Evolutionary conservation across 2,888 invertebrate genomes (phyloP).

Genomic region (Scaptomyza polygonia): DNA sequence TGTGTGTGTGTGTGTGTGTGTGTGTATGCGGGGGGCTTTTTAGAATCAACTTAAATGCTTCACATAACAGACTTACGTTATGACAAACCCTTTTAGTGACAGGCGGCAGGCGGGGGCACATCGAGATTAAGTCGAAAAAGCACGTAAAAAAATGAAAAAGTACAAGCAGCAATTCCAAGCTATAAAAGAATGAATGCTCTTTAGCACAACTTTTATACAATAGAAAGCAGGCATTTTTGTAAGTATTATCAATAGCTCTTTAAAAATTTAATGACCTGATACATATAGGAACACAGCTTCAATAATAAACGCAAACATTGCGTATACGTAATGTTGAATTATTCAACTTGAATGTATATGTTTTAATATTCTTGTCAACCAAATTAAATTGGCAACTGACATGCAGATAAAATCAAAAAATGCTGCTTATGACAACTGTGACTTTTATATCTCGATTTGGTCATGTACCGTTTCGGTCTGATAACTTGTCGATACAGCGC

Average conservation of each 20-base stretch:
- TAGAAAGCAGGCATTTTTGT: too few species aligned
- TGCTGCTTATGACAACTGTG: not conserved
- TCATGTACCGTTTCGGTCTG: not conserved
- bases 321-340: too few species aligned
- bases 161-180: not conserved
- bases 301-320: too few species aligned
- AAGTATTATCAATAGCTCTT: too few species aligned
- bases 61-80: conserved; percentile 31
- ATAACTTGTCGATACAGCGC: not conserved
- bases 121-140: conserved; percentile 18
- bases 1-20: conserved; percentile 7
- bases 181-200: too few species aligned
- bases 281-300: too few species aligned
- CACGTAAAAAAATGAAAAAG: conserved; percentile 3
- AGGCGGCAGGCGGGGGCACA: conserved; percentile 12
- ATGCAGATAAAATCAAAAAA: not conserved
- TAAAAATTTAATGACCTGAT: too few species aligned
- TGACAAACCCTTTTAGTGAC: conserved; percentile 27
- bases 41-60: conserved; percentile 44
- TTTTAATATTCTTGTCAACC: not conserved
- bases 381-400: not conserved
- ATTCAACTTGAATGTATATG: too few species aligned
- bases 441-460: not conserved
- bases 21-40: conserved; percentile 13
- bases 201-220: too few species aligned